Base-by-base conservation (phyloP, 2,113 vertebrate genomes). In the Gobiocypris rarus region DNA sequence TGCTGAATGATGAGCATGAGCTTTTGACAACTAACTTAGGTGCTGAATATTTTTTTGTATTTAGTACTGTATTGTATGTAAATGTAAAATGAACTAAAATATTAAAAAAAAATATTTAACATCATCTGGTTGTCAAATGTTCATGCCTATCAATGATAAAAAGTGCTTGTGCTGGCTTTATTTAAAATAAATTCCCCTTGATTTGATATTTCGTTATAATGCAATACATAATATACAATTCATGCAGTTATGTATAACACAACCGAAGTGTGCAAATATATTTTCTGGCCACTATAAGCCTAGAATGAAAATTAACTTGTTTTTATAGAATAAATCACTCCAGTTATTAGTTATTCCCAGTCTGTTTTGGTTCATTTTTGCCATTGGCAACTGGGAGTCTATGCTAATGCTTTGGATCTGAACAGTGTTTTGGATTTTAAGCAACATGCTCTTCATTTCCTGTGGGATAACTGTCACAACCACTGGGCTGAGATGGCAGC, bases 391-490 rank as follows among this genome's bases (percentile, higher is more conserved):
- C 28, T 38, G 31, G 26, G 9, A 76, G 28, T 38, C 31, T 22
- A 5, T 76, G 1, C 14, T 74, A 28, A 14, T 34, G 74, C 56
- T 31, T 65, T 26, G 24, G n/a, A 50, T 52, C 24, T 77, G 52
- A 58, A 59, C 22, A 38, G 19, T 41, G 52, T 76, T 75, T 76
- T 76, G 31, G 75, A 76, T 38, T 58, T n/a, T 2, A 31, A 71
- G 69, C n/a, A 71, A 24, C 38, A 7, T 45, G 52, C 52, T 7
- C 1, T n/a, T 76, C 52, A 24, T 38, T 38, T 76, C 54, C 26
- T 75, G 28, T 34, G 26, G 28, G 50, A 75, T 19, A 34, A 15
- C 74, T 75, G 28, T 75, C 50, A 56, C 9, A 75, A 75, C 45
- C 24, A 52, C 24, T 31, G 45, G 73, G 45, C 26, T 52, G 26